phyloP scores from a whole-genome alignment of 1,140 invertebrate species.

The Leptoteleia sp. region DNA sequence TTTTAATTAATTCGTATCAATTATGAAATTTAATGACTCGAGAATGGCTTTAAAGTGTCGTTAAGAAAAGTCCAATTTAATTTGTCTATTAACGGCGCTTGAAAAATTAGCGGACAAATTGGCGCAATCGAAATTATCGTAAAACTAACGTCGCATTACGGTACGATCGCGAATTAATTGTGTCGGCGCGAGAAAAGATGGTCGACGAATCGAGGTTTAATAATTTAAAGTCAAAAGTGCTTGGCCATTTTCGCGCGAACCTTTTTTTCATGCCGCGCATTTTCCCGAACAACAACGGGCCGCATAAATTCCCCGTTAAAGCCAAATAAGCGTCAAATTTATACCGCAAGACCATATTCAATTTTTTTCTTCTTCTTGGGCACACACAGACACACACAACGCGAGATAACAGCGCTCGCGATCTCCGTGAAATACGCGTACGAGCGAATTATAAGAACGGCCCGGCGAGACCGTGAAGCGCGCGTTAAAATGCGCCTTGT shows the following conservation, averaged over 20 bases:
- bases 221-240: neutral
- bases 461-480: neutral
- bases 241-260: constrained; percentile 1
- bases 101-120: too few relatives aligned
- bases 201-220: too few relatives aligned
- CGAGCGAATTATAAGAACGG: constrained; percentile 24
- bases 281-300: constrained; percentile 3
- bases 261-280: constrained; percentile 1
- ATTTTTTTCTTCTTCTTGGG: constrained; percentile 37
- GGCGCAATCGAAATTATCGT: too few relatives aligned
- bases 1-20: too few relatives aligned
- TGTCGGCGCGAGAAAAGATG: too few relatives aligned
- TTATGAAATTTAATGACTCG: too few relatives aligned
- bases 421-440: constrained; percentile 29
- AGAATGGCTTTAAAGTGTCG: too few relatives aligned
- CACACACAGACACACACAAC: constrained; percentile 36
- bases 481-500: constrained; percentile 26
- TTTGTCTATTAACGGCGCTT: too few relatives aligned
- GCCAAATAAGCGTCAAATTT: constrained; percentile 41
- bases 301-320: constrained; percentile 38
- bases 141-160: too few relatives aligned
- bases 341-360: constrained; percentile 31
- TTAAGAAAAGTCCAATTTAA: too few relatives aligned
- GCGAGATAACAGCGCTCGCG: constrained; percentile 32
- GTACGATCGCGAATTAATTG: too few relatives aligned